Conservation (phyloP, 2,797 vertebrate genomes). For the Buceros bicornis region DNA sequence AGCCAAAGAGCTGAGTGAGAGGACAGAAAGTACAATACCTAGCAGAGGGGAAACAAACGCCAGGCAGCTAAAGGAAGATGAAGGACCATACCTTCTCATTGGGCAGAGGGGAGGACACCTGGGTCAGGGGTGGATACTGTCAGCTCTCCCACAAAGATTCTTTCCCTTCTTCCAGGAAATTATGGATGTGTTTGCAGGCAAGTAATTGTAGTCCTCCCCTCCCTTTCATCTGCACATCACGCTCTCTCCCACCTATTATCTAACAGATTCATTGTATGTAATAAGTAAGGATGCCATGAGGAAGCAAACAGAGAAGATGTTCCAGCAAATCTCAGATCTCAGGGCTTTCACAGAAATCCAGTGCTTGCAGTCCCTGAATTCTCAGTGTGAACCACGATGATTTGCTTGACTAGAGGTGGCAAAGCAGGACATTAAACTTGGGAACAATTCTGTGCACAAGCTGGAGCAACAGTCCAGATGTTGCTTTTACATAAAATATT, state of each 20-base stretch:
- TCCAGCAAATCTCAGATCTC: background rate
- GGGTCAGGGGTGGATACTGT: background rate
- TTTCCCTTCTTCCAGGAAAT: background rate
- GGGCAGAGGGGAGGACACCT: background rate
- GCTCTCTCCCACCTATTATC: background rate
- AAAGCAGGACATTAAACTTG: background rate
- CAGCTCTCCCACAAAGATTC: background rate
- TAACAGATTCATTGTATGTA: background rate
- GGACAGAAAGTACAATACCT: background rate
- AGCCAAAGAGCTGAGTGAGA: background rate
- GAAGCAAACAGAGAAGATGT: background rate
- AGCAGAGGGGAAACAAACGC: background rate
- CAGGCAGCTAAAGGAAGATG: background rate
- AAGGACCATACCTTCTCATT: background rate
- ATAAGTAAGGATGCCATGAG: background rate
- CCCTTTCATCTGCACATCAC: background rate
- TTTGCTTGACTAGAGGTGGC: background rate
- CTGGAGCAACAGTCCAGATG: background rate
- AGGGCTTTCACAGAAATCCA: background rate
- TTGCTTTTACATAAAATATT: conserved; percentile 33
- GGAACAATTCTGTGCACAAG: background rate
- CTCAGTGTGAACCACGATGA: background rate
- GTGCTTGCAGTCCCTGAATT: background rate
- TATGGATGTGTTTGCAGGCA: background rate
- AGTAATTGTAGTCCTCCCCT: background rate